Evolutionary conservation across 2,888 invertebrate genomes (phyloP), one percentile per base, ranked within the genome.

Genomic region (Palloptera scutellata): DNA sequence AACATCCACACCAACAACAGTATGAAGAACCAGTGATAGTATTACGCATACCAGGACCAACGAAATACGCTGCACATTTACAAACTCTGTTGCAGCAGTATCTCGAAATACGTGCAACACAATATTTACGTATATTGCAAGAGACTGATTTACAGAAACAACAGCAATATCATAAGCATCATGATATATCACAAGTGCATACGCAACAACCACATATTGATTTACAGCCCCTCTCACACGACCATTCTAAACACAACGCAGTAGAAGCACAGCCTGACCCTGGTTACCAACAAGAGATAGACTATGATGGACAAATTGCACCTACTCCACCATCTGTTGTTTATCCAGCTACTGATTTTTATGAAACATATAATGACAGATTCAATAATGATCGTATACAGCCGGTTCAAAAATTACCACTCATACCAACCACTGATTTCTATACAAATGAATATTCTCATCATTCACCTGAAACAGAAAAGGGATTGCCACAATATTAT

Each of bases 1-100:
- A 69, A 6, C 68, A 69, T 19, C 20, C 19, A 12, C 57, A 48
- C 11, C 69, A 71, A 19, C 69, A 69, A 30, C 70, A 72, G 3
- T 79, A 81, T 57, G 79, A 83, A 43, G 84, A 83, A 66, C 84
- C 84, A 0, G 83, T 85, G 2, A 85, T 85, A 59, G 82, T 85
- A 0, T 70, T 85, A 11, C 78, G 83, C 8, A 83, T 85, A 62
- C 85, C 85, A 0, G 85, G 85, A 0, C 85, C 85, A 3, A 76
- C 81, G 12, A 85, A 85, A 66, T 85, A 85, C 64, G 85, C 85
- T 1, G 73, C 82, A 0, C 85, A 85, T 71, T 74, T 85, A 69
- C 85, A 85, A 70, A 74, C 78, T 1, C 74, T 85, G 17, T 74
- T 85, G 8, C 85, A 85, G 66, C 84, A 83, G 62, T 85, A 85